Base-by-base conservation (phyloP, 2,797 vertebrate genomes). In the Micromesistius poutassou region DNA sequence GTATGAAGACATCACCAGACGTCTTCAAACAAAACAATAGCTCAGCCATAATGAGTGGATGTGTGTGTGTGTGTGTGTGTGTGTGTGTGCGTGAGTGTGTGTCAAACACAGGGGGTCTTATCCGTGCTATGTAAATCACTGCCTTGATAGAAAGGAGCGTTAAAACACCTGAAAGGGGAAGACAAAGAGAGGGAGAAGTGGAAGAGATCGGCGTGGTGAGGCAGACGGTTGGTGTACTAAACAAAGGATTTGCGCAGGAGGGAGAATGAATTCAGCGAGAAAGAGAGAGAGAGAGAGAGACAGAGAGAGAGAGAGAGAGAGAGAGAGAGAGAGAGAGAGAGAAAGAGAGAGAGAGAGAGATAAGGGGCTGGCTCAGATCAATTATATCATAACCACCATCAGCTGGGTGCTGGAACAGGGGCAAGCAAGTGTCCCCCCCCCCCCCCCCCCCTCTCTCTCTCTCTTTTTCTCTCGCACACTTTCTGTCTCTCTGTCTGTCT, bases 161-260 rank as follows among this genome's bases (percentile, higher is more conserved):
- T 25, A 28, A 28, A 25, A 4, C 3, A 66, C 6, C n/a, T 28
- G 25, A 25, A 66, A 66, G n/a, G 50, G 50, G 50, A 62, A 62
- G 50, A 62, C 50, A 62, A 62, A 62, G 50, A 62, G n/a, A 66
- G 62, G n/a, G 62, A 66, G 62, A 66, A 66, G 62, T 25, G 62
- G 62, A 25, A 66, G 62, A 8, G 62, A 10, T 66, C n/a, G 9
- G 22, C 7, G 16, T 12, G 25, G 8, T 3, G 62, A 66, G 62
- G 62, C 62, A 28, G 25, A 13, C 55, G 19, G 62, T 10, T 25
- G 14, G 62, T 42, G 40, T 13, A 22, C 19, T n/a, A 66, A 66
- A 66, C 62, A 66, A 66, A 66, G 50, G 62, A 28, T 66, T 66
- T 66, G 62, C 62, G 25, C 62, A 66, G 62, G 25, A 66, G n/a